Conservation (phyloP, 2,113 vertebrate genomes). For the Cinclus cinclus region DNA sequence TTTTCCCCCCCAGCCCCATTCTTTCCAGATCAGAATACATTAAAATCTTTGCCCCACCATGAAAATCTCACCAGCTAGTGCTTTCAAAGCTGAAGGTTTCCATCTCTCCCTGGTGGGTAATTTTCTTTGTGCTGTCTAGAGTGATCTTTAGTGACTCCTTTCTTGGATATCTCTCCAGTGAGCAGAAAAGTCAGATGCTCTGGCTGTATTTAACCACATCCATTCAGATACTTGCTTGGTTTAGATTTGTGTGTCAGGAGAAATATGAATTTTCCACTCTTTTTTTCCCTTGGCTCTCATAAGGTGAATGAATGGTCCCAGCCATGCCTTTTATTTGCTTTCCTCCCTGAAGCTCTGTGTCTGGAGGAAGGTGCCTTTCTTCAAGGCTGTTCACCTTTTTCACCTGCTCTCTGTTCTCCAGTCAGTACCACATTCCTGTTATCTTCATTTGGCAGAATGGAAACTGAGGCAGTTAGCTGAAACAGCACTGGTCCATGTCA, state of each 20-base stretch:
- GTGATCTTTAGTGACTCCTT: background rate
- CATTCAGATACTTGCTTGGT: background rate
- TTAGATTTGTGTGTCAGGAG: fast-evolving
- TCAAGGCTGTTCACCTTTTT: background rate
- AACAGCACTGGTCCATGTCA: background rate
- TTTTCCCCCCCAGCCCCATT: background rate
- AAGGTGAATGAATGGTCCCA: background rate
- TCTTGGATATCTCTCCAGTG: background rate
- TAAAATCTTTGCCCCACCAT: fast-evolving
- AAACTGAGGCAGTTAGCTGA: background rate
- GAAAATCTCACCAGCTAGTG: background rate
- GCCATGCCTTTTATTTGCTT: fast-evolving
- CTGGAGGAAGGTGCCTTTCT: background rate
- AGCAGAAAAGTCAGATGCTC: background rate
- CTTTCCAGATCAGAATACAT: background rate
- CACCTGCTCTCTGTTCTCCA: background rate
- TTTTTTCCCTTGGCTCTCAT: background rate
- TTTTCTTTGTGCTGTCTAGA: background rate
- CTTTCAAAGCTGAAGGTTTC: background rate
- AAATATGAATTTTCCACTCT: background rate
- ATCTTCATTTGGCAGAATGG: background rate
- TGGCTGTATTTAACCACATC: background rate
- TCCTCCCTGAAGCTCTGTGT: background rate
- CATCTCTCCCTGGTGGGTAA: background rate
- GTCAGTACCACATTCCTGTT: background rate